Conservation (phyloP, 2,113 vertebrate species). For the Tiliqua scincoides region DNA sequence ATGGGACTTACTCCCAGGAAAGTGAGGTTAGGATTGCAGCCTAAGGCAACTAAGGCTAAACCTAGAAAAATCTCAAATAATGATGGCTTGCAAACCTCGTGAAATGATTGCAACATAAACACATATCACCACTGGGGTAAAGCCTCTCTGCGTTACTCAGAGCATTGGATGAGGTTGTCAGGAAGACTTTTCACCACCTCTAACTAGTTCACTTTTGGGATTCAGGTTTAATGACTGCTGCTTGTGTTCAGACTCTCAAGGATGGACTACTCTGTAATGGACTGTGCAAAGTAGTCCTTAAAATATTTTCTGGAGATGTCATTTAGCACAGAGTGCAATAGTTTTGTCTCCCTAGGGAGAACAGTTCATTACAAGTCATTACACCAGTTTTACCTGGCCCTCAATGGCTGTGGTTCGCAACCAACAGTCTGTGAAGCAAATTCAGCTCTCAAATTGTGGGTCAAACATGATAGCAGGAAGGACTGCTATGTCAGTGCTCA, state of each 20-base stretch:
- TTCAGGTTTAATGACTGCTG: background rate
- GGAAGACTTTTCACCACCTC: no score
- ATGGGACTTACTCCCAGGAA: no score
- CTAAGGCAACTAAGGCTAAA: background rate
- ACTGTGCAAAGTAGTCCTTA: background rate
- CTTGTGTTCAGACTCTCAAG: background rate
- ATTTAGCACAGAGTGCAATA: background rate
- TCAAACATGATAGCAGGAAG: no score
- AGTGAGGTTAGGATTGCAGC: no score
- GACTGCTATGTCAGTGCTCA: no score
- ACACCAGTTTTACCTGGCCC: background rate
- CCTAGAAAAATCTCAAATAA: background rate
- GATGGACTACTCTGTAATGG: background rate
- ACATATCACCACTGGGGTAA: background rate
- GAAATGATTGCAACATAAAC: background rate
- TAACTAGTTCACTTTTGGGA: background rate
- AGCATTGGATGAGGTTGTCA: no score
- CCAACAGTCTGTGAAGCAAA: background rate
- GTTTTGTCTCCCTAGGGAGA: no score
- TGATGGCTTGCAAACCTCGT: background rate
- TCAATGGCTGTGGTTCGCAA: background rate
- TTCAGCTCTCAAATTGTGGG: background rate
- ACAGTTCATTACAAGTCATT: background rate
- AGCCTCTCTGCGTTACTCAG: no score
- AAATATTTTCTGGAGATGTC: background rate